Conservation (phyloP, 2,113 vertebrate species). For the Calidris pygmaea region DNA sequence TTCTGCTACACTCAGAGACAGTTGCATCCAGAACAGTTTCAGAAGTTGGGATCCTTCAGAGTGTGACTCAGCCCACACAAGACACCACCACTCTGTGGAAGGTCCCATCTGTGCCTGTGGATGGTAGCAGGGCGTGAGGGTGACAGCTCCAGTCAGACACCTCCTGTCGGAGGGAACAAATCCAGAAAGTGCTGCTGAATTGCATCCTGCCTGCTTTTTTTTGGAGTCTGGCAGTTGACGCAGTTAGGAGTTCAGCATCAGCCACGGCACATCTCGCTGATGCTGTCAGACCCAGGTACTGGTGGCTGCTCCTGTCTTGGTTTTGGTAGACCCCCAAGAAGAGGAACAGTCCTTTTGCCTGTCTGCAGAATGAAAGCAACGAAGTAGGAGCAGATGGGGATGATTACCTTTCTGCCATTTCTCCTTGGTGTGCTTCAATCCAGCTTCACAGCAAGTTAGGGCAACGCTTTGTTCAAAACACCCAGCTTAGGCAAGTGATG, state of each 20-base stretch:
- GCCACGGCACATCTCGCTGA: fast-evolving
- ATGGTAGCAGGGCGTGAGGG: neutral
- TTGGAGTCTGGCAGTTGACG: neutral
- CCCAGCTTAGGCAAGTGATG: neutral
- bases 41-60: neutral
- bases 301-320: neutral
- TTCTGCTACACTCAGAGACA: neutral
- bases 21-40: neutral
- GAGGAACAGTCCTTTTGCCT: neutral
- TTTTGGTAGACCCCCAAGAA: neutral
- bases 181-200: neutral
- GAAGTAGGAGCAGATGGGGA: neutral
- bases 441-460: neutral
- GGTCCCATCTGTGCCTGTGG: neutral
- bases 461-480: neutral
- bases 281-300: neutral
- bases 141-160: neutral
- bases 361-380: neutral
- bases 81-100: neutral
- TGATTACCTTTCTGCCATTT: neutral
- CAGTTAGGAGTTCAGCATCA: neutral
- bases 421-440: neutral
- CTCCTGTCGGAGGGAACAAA: neutral
- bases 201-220: neutral
- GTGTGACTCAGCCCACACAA: neutral